Evolutionary conservation across 2,113 vertebrate genomes (phyloP).

Genomic region (Glaucidium brasilianum): DNA sequence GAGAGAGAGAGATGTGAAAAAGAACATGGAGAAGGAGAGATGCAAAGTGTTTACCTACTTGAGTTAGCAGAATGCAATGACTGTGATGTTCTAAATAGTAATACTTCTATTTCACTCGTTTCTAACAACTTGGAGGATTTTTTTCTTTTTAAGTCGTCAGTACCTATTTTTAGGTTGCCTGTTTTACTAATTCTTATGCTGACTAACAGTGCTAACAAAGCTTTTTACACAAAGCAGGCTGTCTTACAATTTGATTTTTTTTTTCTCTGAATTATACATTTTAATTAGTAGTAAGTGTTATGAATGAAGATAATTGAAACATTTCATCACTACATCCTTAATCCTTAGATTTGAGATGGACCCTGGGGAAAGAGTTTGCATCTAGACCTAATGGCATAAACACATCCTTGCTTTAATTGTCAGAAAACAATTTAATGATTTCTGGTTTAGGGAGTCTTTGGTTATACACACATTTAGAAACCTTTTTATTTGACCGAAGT

Average conservation of each 20-base stretch:
- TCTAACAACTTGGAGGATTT: background rate
- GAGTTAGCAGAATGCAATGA: background rate
- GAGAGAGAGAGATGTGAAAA: background rate
- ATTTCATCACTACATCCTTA: background rate
- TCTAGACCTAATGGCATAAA: background rate
- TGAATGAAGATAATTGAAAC: background rate
- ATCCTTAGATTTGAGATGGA: background rate
- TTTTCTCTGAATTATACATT: background rate
- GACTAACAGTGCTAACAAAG: background rate
- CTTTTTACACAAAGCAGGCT: background rate
- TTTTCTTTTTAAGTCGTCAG: background rate
- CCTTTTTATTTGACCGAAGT: background rate
- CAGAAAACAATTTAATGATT: background rate
- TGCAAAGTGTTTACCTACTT: background rate
- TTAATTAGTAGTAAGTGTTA: background rate
- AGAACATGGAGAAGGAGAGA: background rate
- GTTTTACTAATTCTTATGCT: background rate
- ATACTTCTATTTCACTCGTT: background rate
- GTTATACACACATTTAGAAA: background rate
- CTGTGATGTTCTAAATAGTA: background rate
- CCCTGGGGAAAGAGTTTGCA: background rate
- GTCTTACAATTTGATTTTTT: background rate
- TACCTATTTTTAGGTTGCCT: background rate
- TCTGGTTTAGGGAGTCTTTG: background rate
- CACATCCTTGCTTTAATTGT: background rate